These are phyloP conservation scores for Marisa cornuarietis DNA, from an alignment of 1,140 invertebrate genomes.

Conservation along the genomic window DNA sequence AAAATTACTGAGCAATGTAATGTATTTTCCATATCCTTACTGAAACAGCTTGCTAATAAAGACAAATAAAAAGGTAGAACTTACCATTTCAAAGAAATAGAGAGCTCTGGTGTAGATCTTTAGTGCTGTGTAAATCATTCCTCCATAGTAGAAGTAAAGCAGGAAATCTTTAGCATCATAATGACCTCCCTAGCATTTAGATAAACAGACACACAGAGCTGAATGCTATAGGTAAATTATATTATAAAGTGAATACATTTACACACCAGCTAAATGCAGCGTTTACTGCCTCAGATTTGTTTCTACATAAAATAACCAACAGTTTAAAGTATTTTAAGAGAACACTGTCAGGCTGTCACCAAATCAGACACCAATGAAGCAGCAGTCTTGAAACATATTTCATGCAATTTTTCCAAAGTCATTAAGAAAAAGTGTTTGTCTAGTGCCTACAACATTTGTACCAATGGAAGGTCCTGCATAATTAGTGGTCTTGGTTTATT, in stretches of 20 bases:
- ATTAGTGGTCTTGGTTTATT: too few species aligned
- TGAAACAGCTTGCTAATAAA: neutral
- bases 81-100: slow-evolving; percentile 91
- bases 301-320: too few species aligned
- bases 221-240: neutral
- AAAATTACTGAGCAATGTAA: neutral
- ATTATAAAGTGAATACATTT: neutral
- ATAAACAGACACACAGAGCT: neutral
- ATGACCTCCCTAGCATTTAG: slow-evolving; percentile 72
- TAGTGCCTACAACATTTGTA: too few species aligned
- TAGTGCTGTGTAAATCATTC: slow-evolving; percentile 93
- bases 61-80: slow-evolving; percentile 33
- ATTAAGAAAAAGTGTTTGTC: too few species aligned
- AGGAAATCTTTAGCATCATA: slow-evolving; percentile 94
- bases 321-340: too few species aligned
- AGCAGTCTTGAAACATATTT: too few species aligned
- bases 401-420: too few species aligned
- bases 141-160: slow-evolving; percentile 96
- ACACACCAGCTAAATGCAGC: too few species aligned
- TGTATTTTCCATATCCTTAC: neutral
- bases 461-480: too few species aligned
- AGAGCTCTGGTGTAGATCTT: slow-evolving; percentile 92
- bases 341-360: too few species aligned
- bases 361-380: too few species aligned
- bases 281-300: too few species aligned